These are phyloP conservation scores for Oreotrochilus melanogaster DNA, from an alignment of 2,113 vertebrate species.

Conservation along the genomic window DNA sequence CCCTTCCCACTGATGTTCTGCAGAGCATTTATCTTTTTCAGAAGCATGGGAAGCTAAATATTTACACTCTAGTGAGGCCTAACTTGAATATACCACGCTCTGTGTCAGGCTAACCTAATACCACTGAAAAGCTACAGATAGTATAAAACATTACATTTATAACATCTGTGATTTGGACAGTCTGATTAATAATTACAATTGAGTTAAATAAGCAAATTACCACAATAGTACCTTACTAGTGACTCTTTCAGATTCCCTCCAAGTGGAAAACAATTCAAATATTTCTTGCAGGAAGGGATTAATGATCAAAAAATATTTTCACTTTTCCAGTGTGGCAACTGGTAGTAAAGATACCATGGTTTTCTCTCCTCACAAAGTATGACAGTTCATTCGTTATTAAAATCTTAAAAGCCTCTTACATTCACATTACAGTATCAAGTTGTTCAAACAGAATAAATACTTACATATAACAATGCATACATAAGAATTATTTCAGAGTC, in stretches of 20 bases:
- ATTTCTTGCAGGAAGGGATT: not conserved
- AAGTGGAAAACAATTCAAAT: not conserved
- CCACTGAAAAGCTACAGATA: not conserved
- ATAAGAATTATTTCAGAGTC: not conserved
- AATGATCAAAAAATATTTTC: not conserved
- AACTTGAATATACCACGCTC: not conserved
- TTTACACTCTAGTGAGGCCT: not conserved
- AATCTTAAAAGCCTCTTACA: not conserved
- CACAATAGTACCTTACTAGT: not conserved
- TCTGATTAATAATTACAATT: not conserved
- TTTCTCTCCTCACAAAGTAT: not conserved
- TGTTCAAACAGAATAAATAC: not conserved
- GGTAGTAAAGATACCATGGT: not conserved
- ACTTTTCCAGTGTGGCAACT: not conserved
- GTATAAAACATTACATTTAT: not conserved
- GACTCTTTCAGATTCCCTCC: not conserved
- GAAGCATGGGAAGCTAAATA: not conserved
- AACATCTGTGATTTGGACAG: not conserved
- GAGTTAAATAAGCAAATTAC: not conserved
- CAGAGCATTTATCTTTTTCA: not conserved
- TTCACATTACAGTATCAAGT: not conserved
- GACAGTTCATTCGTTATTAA: not conserved
- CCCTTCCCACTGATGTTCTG: not conserved
- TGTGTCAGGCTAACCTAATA: not conserved
- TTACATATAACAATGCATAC: not conserved